A percentile compares a stretch with the other conserved stretches of the same genome.
Evolutionary conservation across 2,888 invertebrate genomes (phyloP).

Genomic region (Encarsia formosa): DNA sequence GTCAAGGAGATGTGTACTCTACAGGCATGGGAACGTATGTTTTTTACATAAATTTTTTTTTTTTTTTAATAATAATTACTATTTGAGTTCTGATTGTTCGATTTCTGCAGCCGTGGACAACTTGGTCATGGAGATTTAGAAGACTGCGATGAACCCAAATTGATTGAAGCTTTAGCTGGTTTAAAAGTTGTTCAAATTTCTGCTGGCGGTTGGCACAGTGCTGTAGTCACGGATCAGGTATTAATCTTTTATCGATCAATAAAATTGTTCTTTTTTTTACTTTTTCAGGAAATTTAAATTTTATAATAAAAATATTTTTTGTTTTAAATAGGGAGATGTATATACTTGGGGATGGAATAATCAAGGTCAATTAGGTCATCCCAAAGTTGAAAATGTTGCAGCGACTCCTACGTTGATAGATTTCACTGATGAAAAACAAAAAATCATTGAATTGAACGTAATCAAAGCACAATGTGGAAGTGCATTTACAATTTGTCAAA

Average conservation of each 20-base stretch:
- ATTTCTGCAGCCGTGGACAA: slow-evolving; percentile 71
- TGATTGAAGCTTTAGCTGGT: slow-evolving; percentile 73
- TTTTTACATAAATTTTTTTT: slow-evolving; percentile 6
- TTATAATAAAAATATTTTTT: no score
- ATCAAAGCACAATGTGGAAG: slow-evolving; percentile 68
- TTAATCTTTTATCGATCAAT: not conserved
- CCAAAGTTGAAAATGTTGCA: slow-evolving; percentile 50
- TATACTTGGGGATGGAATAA: slow-evolving; percentile 93
- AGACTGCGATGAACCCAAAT: slow-evolving; percentile 59
- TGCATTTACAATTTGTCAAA: slow-evolving; percentile 67
- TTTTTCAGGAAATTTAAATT: slow-evolving; percentile 7
- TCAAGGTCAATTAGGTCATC: slow-evolving; percentile 76
- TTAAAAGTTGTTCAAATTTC: slow-evolving; percentile 67
- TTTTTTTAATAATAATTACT: no score
- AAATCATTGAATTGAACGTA: slow-evolving; percentile 45
- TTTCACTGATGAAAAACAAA: slow-evolving; percentile 38
- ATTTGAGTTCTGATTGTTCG: no score
- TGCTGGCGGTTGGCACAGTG: slow-evolving; percentile 84
- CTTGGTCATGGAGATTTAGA: slow-evolving; percentile 74
- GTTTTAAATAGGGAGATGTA: slow-evolving; percentile 70
- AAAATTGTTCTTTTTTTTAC: not conserved
- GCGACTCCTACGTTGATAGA: slow-evolving; percentile 56
- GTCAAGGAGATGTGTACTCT: slow-evolving; percentile 69
- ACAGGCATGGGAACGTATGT: slow-evolving; percentile 81
- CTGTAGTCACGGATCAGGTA: slow-evolving; percentile 65